Conservation (phyloP, 2,888 invertebrate species). For the Drosophila eohydei region DNA sequence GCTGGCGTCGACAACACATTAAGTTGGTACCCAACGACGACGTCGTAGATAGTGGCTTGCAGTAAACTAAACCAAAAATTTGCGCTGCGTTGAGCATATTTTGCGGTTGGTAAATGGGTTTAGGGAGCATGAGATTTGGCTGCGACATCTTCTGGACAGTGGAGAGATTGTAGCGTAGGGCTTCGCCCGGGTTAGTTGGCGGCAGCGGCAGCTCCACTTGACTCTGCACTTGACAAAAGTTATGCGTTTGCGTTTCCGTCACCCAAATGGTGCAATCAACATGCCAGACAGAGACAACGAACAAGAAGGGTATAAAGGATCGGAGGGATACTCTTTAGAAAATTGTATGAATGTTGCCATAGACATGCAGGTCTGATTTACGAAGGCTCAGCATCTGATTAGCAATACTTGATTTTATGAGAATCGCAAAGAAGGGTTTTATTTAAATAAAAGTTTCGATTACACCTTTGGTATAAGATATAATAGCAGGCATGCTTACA, state of each 20-base stretch:
- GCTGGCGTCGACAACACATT: conserved; percentile 75
- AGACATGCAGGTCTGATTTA: not conserved
- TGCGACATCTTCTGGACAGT: conserved; percentile 45
- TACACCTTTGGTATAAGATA: not conserved
- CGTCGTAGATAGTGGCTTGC: conserved; percentile 40
- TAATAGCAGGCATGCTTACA: not conserved
- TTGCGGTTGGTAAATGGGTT: conserved; percentile 62
- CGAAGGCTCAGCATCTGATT: not conserved
- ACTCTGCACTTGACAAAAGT: conserved; percentile 65
- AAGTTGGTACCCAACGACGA: conserved; percentile 50
- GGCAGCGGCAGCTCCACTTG: conserved; percentile 17
- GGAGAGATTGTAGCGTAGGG: conserved; percentile 17
- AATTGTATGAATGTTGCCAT: not conserved
- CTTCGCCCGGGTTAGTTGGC: not conserved
- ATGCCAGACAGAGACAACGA: conserved; percentile 19
- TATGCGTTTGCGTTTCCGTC: conserved; percentile 76
- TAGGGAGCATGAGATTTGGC: conserved; percentile 43
- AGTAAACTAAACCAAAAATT: conserved; percentile 71
- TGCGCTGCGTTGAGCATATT: conserved; percentile 69
- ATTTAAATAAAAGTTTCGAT: not conserved
- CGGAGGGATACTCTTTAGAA: conserved; percentile 6
- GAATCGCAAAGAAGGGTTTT: not conserved
- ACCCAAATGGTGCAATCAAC: conserved; percentile 50
- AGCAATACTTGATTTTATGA: not conserved
- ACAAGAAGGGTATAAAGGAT: not conserved